Evolutionary conservation across 2,113 vertebrate genomes (phyloP).

Genomic region (Tor tambroides): DNA sequence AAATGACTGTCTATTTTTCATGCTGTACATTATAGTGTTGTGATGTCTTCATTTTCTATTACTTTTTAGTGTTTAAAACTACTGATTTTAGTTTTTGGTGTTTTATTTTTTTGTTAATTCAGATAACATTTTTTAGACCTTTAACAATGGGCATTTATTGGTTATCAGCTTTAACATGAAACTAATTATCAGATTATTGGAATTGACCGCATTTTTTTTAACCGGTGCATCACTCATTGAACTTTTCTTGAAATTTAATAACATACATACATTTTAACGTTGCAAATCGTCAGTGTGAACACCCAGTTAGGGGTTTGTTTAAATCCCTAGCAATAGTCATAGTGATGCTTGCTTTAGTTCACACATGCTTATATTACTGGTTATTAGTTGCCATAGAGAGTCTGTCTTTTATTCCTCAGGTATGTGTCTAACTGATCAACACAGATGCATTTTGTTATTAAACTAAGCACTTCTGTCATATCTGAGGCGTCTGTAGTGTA

Average conservation of each 20-base stretch:
- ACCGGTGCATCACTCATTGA: not conserved
- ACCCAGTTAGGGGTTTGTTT: not conserved
- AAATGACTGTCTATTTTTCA: too few species aligned
- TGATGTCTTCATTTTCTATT: too few species aligned
- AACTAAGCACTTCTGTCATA: too few species aligned
- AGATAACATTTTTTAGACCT: too few species aligned
- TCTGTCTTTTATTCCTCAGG: not conserved
- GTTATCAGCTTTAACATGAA: not conserved
- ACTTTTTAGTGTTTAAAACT: too few species aligned
- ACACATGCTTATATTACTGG: not conserved
- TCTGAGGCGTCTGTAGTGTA: not conserved
- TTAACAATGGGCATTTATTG: not conserved
- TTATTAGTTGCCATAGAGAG: not conserved
- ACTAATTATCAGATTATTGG: not conserved
- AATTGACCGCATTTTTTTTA: not conserved
- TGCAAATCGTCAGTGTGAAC: not conserved
- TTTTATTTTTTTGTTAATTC: too few species aligned
- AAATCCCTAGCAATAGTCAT: not conserved
- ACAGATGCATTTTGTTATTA: not conserved
- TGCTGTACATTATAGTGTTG: too few species aligned
- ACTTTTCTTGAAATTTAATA: not conserved
- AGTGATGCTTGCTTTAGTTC: not conserved
- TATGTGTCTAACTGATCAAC: not conserved
- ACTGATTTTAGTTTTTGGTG: too few species aligned
- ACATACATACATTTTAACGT: not conserved